Base-by-base conservation (phyloP, 2,888 invertebrate genomes). In the Alloscopus bannaensis region DNA sequence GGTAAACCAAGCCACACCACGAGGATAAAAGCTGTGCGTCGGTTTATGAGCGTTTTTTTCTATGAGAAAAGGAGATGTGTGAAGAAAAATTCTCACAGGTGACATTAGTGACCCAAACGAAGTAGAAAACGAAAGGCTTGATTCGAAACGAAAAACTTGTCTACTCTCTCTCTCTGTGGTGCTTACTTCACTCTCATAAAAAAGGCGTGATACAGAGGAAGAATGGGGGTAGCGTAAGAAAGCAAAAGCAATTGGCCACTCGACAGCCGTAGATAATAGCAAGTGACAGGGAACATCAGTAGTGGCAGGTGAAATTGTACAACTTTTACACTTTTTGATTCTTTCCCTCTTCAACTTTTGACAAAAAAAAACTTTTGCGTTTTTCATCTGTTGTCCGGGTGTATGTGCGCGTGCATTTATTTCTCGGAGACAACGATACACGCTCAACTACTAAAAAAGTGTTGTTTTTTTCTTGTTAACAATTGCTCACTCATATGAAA, bases 91-190 rank as follows among this genome's bases (percentile, higher is more conserved):
- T 66, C 78, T 78, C 71, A 71, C 42, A 71, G 69, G 78, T 71
- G 78, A 78, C 78, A 78, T 71, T 71, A 78, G 78, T 71, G 71
- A 78, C 78, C 78, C 66, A 78, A 71, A 78, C 65, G n/a, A n/a
- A n/a, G n/a, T n/a, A n/a, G n/a, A n/a, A n/a, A n/a, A n/a, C n/a
- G 66, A 71, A 66, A 66, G 50, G 64, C 45, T 73, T 66, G 36
- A 45, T 47, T 72, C 62, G 62, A 62, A 24, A 6, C 45, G 64
- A 50, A 59, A 71, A 71, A 60, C 20, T 42, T 55, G 55, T n/a
- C 8, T 26, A n/a, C n/a, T n/a, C n/a, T n/a, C n/a, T n/a, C n/a
- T n/a, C n/a, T n/a, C n/a, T n/a, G n/a, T n/a, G n/a, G n/a, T n/a
- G n/a, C n/a, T n/a, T n/a, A n/a, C n/a, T n/a, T n/a, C n/a, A n/a